Conservation (phyloP, 2,797 vertebrate species). For the Danio choprae region DNA sequence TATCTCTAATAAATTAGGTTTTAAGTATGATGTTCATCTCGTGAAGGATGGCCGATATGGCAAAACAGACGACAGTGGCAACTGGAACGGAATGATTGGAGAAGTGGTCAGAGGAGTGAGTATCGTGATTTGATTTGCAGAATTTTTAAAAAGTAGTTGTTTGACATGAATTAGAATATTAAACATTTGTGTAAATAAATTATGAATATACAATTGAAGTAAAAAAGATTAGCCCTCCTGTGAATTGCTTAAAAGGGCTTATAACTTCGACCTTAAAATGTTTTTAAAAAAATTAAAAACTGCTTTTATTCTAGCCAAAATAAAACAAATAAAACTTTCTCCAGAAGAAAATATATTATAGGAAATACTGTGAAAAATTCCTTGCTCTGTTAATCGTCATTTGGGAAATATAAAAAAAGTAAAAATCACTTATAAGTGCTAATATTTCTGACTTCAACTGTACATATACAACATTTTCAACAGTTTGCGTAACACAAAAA, state of each 20-base stretch:
- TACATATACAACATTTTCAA: background rate
- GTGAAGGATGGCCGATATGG: conserved; percentile 86
- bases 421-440: too few relatives aligned
- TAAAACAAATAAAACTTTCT: too few relatives aligned
- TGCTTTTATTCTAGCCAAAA: too few relatives aligned
- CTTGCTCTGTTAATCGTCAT: too few relatives aligned
- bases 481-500: background rate
- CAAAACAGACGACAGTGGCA: conserved; percentile 66
- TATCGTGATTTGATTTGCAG: background rate
- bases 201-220: background rate
- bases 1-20: conserved; percentile 79
- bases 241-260: too few relatives aligned
- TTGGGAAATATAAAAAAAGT: too few relatives aligned
- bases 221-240: too few relatives aligned
- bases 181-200: background rate
- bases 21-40: conserved; percentile 79
- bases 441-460: too few relatives aligned
- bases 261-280: too few relatives aligned
- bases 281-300: too few relatives aligned
- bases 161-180: background rate
- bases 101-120: conserved; percentile 84
- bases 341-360: too few relatives aligned
- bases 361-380: too few relatives aligned
- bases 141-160: background rate
- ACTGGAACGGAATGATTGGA: conserved; percentile 88